Percentiles rank a stretch among this genome's conserved stretches.
phyloP scores from a whole-genome alignment of 2,888 invertebrate species.

The Dioctria rufipes region DNA sequence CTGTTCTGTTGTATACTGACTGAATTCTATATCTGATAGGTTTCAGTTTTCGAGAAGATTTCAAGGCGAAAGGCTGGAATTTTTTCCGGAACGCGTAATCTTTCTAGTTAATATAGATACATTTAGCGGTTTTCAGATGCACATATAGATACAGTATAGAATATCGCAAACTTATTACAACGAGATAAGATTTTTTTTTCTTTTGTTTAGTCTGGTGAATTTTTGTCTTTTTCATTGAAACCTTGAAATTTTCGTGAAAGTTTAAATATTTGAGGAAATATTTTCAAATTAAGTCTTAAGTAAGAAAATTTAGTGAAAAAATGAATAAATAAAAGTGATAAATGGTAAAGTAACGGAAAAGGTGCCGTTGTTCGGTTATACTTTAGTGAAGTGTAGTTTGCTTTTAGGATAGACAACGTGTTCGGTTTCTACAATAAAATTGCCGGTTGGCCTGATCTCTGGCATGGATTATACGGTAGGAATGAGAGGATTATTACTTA shows the following conservation, averaged over 20 bases:
- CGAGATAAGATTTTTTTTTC: background rate
- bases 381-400: background rate
- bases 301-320: background rate
- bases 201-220: background rate
- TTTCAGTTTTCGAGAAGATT: conserved; percentile 47
- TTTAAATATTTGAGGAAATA: background rate
- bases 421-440: background rate
- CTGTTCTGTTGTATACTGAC: conserved; percentile 10
- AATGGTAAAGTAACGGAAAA: background rate
- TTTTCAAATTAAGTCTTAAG: background rate
- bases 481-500: background rate
- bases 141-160: background rate
- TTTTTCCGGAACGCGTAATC: conserved; percentile 7
- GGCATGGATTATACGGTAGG: conserved; percentile 33
- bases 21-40: conserved; percentile 30
- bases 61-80: conserved; percentile 41
- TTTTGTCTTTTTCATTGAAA: too few species aligned
- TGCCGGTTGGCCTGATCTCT: too few species aligned
- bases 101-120: background rate
- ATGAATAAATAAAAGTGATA: background rate
- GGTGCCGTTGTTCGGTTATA: background rate
- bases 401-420: background rate
- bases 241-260: too few species aligned
- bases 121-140: background rate
- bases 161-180: background rate